Conservation (phyloP, 2,113 vertebrate species). For the Vombatus ursinus region DNA sequence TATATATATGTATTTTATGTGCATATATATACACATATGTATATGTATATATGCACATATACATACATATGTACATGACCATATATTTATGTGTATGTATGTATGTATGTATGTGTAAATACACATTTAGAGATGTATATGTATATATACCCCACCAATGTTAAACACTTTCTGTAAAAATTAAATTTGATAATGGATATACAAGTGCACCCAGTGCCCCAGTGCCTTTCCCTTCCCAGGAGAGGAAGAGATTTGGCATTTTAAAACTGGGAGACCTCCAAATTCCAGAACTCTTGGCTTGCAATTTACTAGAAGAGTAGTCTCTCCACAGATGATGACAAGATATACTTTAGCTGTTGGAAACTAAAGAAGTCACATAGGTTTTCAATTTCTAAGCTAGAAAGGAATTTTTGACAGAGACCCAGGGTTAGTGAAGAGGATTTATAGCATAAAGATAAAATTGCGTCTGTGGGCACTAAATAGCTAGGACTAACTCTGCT, state of each 20-base stretch:
- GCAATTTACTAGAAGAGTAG: background rate
- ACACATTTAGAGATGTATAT: background rate
- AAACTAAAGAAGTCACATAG: background rate
- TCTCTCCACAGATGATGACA: background rate
- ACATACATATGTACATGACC: no score
- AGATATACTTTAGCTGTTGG: background rate
- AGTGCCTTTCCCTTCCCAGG: background rate
- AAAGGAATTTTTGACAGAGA: background rate
- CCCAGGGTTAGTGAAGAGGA: background rate
- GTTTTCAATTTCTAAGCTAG: background rate
- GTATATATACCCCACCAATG: no score
- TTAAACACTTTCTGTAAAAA: no score
- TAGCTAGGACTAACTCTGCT: background rate
- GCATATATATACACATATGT: no score
- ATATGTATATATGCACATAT: no score
- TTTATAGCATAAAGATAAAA: background rate
- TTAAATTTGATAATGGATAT: no score
- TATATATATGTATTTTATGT: no score
- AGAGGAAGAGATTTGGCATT: background rate
- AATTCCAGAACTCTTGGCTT: background rate
- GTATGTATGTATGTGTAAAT: background rate
- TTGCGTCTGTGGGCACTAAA: background rate
- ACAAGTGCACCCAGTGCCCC: background rate
- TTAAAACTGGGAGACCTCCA: background rate
- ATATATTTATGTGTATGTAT: background rate